Evolutionary conservation across 2,797 vertebrate species (phyloP).

Genomic region (Rhyacichthys aspro): DNA sequence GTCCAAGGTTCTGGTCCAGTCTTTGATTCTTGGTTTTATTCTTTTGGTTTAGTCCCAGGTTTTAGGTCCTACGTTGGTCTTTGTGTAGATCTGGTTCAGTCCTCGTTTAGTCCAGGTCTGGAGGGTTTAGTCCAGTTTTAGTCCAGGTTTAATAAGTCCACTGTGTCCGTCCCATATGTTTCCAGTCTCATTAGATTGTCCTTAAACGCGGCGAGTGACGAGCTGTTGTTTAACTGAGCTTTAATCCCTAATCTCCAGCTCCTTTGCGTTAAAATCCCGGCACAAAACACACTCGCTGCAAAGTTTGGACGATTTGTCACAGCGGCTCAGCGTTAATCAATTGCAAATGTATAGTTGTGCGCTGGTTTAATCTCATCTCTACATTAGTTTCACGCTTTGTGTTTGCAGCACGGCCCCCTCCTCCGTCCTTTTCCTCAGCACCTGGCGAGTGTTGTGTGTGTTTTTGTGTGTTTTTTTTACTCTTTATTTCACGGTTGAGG

Average conservation of each 20-base stretch:
- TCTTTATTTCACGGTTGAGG: too few relatives aligned
- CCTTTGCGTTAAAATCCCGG: constrained; percentile 69
- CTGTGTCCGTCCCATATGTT: not conserved
- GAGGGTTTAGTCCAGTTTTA: too few relatives aligned
- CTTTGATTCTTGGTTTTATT: too few relatives aligned
- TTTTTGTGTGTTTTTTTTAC: not conserved
- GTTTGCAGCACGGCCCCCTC: constrained; percentile 61
- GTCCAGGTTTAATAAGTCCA: too few relatives aligned
- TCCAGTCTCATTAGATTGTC: too few relatives aligned
- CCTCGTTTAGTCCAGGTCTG: too few relatives aligned
- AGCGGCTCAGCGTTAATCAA: constrained; percentile 74
- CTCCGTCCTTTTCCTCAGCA: constrained; percentile 43
- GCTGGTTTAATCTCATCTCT: constrained; percentile 86
- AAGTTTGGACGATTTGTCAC: constrained; percentile 76
- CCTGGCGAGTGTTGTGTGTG: constrained; percentile 64
- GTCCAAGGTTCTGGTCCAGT: too few relatives aligned
- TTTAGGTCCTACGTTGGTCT: too few relatives aligned
- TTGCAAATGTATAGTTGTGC: constrained; percentile 79
- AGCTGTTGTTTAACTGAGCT: constrained; percentile 79
- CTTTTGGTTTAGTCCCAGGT: too few relatives aligned
- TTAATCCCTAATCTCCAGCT: constrained; percentile 76
- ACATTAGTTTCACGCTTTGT: constrained; percentile 75
- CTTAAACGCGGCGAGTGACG: too few relatives aligned
- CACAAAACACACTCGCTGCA: constrained; percentile 76
- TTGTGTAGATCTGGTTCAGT: too few relatives aligned